phyloP scores from a whole-genome alignment of 2,797 vertebrate genomes.

The Menidia menidia region DNA sequence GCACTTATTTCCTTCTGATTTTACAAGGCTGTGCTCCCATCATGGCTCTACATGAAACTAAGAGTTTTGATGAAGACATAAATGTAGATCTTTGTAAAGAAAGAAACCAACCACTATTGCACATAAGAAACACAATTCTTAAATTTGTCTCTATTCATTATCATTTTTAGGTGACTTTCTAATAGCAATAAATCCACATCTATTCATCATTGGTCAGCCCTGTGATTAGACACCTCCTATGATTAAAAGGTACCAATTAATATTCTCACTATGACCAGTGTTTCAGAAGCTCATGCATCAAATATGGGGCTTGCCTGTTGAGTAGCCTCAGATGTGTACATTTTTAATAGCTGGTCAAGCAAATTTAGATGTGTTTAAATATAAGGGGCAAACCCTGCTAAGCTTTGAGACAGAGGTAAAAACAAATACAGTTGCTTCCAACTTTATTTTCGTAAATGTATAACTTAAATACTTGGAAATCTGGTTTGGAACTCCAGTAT shows the following conservation, averaged over 20 bases:
- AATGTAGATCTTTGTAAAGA: constrained; percentile 67
- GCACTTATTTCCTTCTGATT: constrained; percentile 78
- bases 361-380: constrained; percentile 15
- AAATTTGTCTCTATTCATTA: constrained; percentile 75
- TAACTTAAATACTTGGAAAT: background rate
- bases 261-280: constrained; percentile 67
- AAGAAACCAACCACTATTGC: constrained; percentile 10
- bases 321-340: constrained; percentile 25
- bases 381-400: constrained; percentile 15
- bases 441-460: constrained; percentile 31
- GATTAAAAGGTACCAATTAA: constrained; percentile 55
- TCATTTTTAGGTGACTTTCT: constrained; percentile 80
- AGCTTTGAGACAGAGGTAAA: constrained; percentile 35
- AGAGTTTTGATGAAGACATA: constrained; percentile 77
- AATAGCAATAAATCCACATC: constrained; percentile 75
- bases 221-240: constrained; percentile 3
- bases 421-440: constrained; percentile 43
- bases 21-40: constrained; percentile 66
- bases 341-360: constrained; percentile 19
- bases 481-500: background rate
- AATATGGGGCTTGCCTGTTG: constrained; percentile 34
- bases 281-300: constrained; percentile 54
- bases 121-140: constrained; percentile 55
- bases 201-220: constrained; percentile 67
- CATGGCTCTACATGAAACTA: constrained; percentile 68